Percentiles rank a stretch among this genome's conserved stretches.
These are phyloP conservation scores for Athrips mouffetella DNA, from an alignment of 2,888 invertebrate species.

Conservation along the genomic window DNA sequence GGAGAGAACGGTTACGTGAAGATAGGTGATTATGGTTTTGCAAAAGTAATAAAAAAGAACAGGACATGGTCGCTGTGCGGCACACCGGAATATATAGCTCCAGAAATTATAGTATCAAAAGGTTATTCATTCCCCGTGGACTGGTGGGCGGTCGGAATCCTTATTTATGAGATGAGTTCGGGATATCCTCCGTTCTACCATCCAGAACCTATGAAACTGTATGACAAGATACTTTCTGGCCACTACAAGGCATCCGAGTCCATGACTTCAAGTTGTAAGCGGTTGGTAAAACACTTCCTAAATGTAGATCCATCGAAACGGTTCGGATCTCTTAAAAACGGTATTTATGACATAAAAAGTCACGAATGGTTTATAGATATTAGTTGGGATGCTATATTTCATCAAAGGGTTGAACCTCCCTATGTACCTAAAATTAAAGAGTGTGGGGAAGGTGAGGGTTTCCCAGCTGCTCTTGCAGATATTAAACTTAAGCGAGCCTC, in stretches of 20 bases:
- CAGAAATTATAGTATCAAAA: conserved; percentile 91
- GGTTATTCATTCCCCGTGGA: conserved; percentile 95
- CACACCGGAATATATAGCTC: conserved; percentile 97
- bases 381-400: conserved; percentile 89
- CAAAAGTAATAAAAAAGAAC: conserved; percentile 82
- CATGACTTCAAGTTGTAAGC: conserved; percentile 87
- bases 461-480: conserved; percentile 68
- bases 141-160: conserved; percentile 95
- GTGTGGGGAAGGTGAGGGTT: conserved; percentile 82
- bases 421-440: conserved; percentile 75
- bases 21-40: conserved; percentile 95
- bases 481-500: conserved; percentile 63
- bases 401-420: conserved; percentile 82
- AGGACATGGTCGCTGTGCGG: conserved; percentile 96
- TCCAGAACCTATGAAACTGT: conserved; percentile 92
- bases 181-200: conserved; percentile 95
- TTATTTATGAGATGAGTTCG: conserved; percentile 91
- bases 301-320: conserved; percentile 78
- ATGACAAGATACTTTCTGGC: conserved; percentile 94
- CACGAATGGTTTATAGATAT: conserved; percentile 92
- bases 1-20: conserved; percentile 85
- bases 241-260: conserved; percentile 88
- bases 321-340: conserved; percentile 92
- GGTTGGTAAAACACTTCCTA: conserved; percentile 87
- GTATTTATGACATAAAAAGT: conserved; percentile 91